Conservation (phyloP, 2,797 vertebrate genomes). For the Nannoperca obscura region DNA sequence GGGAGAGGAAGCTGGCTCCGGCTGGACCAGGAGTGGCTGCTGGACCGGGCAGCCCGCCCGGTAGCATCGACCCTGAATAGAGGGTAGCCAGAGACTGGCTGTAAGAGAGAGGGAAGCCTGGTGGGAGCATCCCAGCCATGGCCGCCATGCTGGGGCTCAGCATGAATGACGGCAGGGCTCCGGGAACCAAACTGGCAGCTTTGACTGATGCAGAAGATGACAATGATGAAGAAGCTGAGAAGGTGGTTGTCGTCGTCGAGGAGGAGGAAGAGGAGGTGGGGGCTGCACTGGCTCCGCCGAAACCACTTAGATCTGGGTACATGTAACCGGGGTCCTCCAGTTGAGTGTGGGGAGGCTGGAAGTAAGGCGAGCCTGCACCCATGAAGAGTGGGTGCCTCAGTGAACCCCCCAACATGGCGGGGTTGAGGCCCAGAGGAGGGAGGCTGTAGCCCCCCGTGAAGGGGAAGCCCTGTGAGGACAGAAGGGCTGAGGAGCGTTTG, state of each 20-base stretch:
- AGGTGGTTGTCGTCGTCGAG: constrained; percentile 85
- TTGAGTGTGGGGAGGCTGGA: constrained; percentile 89
- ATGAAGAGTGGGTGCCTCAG: constrained; percentile 90
- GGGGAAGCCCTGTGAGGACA: constrained; percentile 88
- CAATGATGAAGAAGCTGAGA: constrained; percentile 82
- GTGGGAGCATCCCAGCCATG: constrained; percentile 88
- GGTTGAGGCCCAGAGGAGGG: constrained; percentile 88
- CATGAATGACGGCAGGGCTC: constrained; percentile 90
- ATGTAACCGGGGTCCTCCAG: constrained; percentile 90
- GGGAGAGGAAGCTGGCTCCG: constrained; percentile 89
- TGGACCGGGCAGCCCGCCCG: constrained; percentile 86
- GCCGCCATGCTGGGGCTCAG: constrained; percentile 85
- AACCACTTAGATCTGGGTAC: constrained; percentile 88
- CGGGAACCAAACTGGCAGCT: constrained; percentile 77
- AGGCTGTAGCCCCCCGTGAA: constrained; percentile 88
- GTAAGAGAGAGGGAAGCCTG: constrained; percentile 90
- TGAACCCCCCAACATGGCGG: constrained; percentile 88
- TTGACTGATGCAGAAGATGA: constrained; percentile 75
- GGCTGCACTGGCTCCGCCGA: constrained; percentile 81
- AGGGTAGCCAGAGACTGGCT: constrained; percentile 91
- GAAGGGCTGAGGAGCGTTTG: constrained; percentile 85
- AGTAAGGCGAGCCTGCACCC: constrained; percentile 90
- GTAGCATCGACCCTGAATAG: constrained; percentile 88
- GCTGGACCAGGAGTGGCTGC: constrained; percentile 80
- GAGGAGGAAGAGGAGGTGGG: constrained; percentile 86